Conservation (phyloP, 2,113 vertebrate genomes). For the Turnix velox region DNA sequence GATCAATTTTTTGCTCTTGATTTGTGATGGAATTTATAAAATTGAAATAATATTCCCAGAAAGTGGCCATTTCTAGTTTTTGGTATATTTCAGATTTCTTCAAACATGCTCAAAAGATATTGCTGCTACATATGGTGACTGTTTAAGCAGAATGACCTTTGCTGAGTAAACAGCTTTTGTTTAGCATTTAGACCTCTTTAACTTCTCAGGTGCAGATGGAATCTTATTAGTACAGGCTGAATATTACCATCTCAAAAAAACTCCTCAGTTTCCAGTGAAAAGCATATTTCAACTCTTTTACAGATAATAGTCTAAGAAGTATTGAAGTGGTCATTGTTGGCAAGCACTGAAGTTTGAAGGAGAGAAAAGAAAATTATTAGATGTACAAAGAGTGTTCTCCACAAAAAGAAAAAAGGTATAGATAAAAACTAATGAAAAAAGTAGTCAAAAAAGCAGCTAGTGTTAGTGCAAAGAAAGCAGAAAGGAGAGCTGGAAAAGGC, state of each 20-base stretch:
- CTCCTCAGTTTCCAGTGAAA: not conserved
- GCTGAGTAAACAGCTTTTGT: not conserved
- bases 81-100: not conserved
- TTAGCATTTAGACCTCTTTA: not conserved
- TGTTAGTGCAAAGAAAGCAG: not conserved
- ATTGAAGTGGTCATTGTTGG: not conserved
- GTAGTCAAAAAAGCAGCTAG: not conserved
- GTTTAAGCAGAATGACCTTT: not conserved
- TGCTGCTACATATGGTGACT: not conserved
- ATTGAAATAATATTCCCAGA: not conserved
- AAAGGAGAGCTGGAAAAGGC: not conserved
- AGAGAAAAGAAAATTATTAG: not conserved
- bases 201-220: not conserved
- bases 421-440: not conserved
- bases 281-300: not conserved
- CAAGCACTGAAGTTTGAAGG: not conserved
- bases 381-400: not conserved
- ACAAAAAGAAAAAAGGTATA: fast-evolving
- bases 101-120: not conserved
- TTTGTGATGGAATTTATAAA: not conserved
- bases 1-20: not conserved
- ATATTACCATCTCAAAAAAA: not conserved
- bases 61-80: not conserved
- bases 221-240: not conserved
- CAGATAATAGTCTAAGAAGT: not conserved